phyloP scores from a whole-genome alignment of 2,113 vertebrate species.

The Apteryx owenii region DNA sequence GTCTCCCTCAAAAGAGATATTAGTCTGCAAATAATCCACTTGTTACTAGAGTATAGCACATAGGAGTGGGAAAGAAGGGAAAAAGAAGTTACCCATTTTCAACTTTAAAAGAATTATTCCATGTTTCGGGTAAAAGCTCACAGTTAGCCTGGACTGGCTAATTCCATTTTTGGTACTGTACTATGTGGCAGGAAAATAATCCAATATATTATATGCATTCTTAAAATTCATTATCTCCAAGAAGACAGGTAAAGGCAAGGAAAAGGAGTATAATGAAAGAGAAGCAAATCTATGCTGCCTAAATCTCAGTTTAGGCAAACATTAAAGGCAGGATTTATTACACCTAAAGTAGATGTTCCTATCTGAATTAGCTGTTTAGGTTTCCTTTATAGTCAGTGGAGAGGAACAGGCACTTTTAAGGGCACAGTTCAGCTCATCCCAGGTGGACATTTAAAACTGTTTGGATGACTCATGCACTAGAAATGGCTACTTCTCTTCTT shows the following conservation, averaged over 20 bases:
- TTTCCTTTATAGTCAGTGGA: not conserved
- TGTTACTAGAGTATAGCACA: not conserved
- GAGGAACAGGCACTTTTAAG: not conserved
- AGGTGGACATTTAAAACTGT: not conserved
- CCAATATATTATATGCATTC: not conserved
- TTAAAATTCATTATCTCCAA: not conserved
- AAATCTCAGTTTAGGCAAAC: not conserved
- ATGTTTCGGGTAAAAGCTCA: not conserved
- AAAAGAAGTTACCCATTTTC: not conserved
- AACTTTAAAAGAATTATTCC: not conserved
- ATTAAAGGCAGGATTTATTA: not conserved
- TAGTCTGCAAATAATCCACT: not conserved
- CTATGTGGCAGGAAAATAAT: not conserved
- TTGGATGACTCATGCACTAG: not conserved
- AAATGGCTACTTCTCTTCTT: not conserved
- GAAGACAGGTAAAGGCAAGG: not conserved
- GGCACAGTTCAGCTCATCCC: not conserved
- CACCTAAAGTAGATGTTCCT: not conserved
- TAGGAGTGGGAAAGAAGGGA: not conserved
- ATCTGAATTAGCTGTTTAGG: not conserved
- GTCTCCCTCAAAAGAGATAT: not conserved
- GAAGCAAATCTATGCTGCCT: not conserved
- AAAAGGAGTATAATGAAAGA: not conserved
- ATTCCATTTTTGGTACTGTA: not conserved
- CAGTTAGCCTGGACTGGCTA: not conserved